Base-by-base conservation (phyloP, 2,113 vertebrate genomes). In the Euleptes europaea region DNA sequence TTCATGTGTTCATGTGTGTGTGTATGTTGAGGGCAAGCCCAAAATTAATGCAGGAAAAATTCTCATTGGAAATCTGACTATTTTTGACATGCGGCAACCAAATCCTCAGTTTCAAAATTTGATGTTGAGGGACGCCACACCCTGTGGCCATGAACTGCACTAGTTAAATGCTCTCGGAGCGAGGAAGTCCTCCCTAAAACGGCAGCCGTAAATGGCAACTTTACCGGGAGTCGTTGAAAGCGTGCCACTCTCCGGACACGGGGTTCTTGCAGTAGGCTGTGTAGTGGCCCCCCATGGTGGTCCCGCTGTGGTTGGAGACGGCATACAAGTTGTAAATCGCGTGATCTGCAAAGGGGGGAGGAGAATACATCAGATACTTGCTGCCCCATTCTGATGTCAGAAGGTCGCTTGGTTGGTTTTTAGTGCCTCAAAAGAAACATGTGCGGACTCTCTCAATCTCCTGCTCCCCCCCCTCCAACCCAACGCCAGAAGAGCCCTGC, bases 221-320 rank as follows among this genome's bases (percentile, higher is more conserved):
- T 94, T 95, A 99, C 98, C 98, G 98, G 91, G 97, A 97, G 96
- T 99, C 98, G 0, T 99, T 99, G 96, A 97, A 99, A 35, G 94
- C 97, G 95, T 98, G 97, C 98, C 98, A 99, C 84, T 99, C 98
- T 44, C 97, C 97, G 12, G 97, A 97, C 38, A 93, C 89, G 0
- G 98, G 97, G 91, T 97, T 98, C 85, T 96, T 98, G 94, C 98
- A 99, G 95, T 97, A 99, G n/a, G 98, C 97, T 0, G 98, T 99
- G 93, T 99, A 99, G 85, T 99, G 98, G 63, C 98, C 98, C 23
- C 98, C 98, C 97, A 98, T 94, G 72, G 98, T 97, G 90, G 97
- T 99, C 85, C 98, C 98, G 1, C 97, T 97, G 97, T 99, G 98
- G 94, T 99, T 99, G 94, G 98, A 99, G 82, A 99, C 97, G 0